Evolutionary conservation across 2,797 vertebrate genomes (phyloP), one percentile per base, ranked within the genome.

Genomic region (Neosilurus hyrtlii): DNA sequence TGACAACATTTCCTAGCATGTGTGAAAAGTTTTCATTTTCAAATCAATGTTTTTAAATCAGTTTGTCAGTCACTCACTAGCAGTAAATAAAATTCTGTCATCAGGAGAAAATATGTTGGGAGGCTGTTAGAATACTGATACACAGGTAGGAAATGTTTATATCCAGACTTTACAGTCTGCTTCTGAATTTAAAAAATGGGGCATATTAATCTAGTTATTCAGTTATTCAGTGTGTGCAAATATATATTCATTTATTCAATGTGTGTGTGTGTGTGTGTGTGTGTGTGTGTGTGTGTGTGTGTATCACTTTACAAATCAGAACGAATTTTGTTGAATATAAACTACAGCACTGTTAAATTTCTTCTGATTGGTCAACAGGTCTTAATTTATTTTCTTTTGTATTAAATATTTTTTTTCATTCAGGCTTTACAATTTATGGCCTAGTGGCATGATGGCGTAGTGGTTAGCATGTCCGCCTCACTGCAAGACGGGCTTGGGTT

Each of bases 51-150:
- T 30, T 30, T 30, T 59, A 61, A 61, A 75, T 22, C 56, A 59
- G 37, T 75, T 35, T 59, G 30, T 37, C 73, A 22, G 26, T 76
- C 54, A 43, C 56, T 76, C 30, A 8, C 56, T 76, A 20, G 56
- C 30, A 37, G 73, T 12, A 20, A 59, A 76, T 43, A 76, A n/a
- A 76, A 76, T 5, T 73, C n/a, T 56, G 51, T 30, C 20, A 76
- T 59, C 20, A 59, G 56, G 56, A 30, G n/a, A 9, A n/a, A 20
- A 37, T 14, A 30, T 76, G 30, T 30, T 30, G 30, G 30, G 30
- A 30, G 30, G 30, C 30, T 30, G 16, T 14, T 16, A 0, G 56
- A 26, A 76, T 76, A 75, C 54, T 59, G 71, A 72, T 54, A 52
- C n/a, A 52, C 49, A 54, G 20, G 2, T 22, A 15, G 14, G 37